Evolutionary conservation across 2,113 vertebrate genomes (phyloP), one percentile per base, ranked within the genome.

Genomic region (Odocoileus hemionus): DNA sequence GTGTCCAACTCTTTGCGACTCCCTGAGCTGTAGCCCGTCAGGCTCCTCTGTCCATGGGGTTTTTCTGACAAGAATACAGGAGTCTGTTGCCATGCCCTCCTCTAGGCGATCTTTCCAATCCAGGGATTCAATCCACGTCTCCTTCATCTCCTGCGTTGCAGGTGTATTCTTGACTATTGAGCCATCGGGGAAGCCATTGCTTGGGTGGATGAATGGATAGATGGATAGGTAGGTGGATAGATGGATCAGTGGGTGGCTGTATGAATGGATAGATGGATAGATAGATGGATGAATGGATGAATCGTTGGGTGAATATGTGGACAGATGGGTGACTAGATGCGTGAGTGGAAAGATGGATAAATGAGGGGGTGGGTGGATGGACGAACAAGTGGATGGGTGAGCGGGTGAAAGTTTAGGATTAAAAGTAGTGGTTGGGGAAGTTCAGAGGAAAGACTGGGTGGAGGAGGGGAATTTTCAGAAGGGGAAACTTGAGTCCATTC

Each of bases 351-450:
- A 4, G 33, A 6, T 67, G 16, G 79, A 43, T 54, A 25, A 30
- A n/a, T 0, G 36, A 52, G 2, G 30, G 43, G 5, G 5, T 61
- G 16, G 7, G 16, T 39, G 5, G 76, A 0, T 52, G 33, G 26
- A 6, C 25, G 21, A 28, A 13, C 25, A 33, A 43, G 10, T 80
- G 14, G 1, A 30, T 54, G 8, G 61, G 11, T n/a, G 57, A 57
- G 0, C 25, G n/a, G 30, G 9, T 86, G 33, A 60, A n/a, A 33
- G 80, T 26, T 60, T 57, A 39, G 86, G 9, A 70, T 19, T 43
- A 14, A 47, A 54, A 52, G 30, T 6, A 28, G 39, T 14, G 11
- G 7, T 26, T 23, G 47, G n/a, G 36, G 26, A 33, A 16, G 10
- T 54, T 83, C 23, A 25, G 39, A n/a, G 19, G 25, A 64, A 26